Evolutionary conservation across 2,797 vertebrate genomes (phyloP).

Genomic region (Notamacropus eugenii): DNA sequence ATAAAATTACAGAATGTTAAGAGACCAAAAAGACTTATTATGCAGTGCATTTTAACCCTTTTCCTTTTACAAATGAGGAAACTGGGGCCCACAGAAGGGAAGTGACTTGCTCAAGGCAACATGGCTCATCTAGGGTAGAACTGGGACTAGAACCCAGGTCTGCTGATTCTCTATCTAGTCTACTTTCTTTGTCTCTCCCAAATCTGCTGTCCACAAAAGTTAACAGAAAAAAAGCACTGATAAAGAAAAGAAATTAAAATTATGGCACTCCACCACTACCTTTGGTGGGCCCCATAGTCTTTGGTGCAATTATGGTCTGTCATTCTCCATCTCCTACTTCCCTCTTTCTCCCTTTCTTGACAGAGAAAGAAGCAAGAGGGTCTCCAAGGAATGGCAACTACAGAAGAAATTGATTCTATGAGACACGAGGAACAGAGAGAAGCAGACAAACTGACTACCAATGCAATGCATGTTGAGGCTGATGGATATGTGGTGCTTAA

Average conservation of each 20-base stretch:
- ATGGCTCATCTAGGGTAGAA: constrained; percentile 42
- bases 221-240: constrained; percentile 75
- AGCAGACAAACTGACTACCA: constrained; percentile 45
- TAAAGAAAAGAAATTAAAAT: constrained; percentile 67
- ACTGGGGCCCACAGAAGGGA: constrained; percentile 75
- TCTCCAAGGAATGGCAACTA: constrained; percentile 67
- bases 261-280: constrained; percentile 67
- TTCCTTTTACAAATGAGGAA: constrained; percentile 75
- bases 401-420: constrained; percentile 66
- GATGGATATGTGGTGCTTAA: constrained; percentile 43
- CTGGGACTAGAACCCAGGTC: constrained; percentile 61
- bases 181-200: constrained; percentile 51
- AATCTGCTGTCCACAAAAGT: constrained; percentile 48
- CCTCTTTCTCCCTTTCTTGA: constrained; percentile 68
- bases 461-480: constrained; percentile 22
- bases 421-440: constrained; percentile 48
- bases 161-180: constrained; percentile 41
- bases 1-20: constrained; percentile 55
- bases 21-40: constrained; percentile 39
- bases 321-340: constrained; percentile 64
- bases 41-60: constrained; percentile 52
- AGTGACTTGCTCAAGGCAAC: constrained; percentile 76
- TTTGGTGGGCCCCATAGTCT: constrained; percentile 72
- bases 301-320: constrained; percentile 67
- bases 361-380: constrained; percentile 68